phyloP scores from a whole-genome alignment of 1,140 invertebrate genomes.

The Uloborus diversus region DNA sequence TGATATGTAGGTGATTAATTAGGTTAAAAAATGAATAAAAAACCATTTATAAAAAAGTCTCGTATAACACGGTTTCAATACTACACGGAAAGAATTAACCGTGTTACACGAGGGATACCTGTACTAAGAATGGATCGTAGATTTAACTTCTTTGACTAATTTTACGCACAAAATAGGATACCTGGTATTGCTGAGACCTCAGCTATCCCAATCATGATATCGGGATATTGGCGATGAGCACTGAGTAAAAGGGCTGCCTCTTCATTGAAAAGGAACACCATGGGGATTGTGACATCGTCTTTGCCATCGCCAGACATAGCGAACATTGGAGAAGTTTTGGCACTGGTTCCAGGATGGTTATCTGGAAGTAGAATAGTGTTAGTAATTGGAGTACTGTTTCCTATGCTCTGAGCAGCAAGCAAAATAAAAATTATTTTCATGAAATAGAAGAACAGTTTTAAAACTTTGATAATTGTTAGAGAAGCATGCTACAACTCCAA shows the following conservation, averaged over 20 bases:
- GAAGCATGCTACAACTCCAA: background rate
- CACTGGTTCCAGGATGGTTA: conserved; percentile 79
- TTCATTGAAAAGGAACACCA: conserved; percentile 87
- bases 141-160: background rate
- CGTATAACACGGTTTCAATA: too few species aligned
- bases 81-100: too few species aligned
- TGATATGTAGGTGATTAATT: too few species aligned
- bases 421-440: background rate
- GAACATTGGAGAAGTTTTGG: conserved; percentile 82
- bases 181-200: conserved; percentile 19
- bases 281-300: conserved; percentile 87
- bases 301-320: conserved; percentile 95
- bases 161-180: background rate
- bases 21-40: too few species aligned
- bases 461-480: background rate
- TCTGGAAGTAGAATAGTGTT: conserved; percentile 68
- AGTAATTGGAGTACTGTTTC: too few species aligned
- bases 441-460: background rate
- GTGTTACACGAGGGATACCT: too few species aligned
- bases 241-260: conserved; percentile 77
- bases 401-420: background rate
- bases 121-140: too few species aligned
- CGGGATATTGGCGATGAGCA: conserved; percentile 61
- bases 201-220: conserved; percentile 30
- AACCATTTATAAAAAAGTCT: too few species aligned